Evolutionary conservation across 1,140 invertebrate species (phyloP).

Genomic region (Oscheius sp.): DNA sequence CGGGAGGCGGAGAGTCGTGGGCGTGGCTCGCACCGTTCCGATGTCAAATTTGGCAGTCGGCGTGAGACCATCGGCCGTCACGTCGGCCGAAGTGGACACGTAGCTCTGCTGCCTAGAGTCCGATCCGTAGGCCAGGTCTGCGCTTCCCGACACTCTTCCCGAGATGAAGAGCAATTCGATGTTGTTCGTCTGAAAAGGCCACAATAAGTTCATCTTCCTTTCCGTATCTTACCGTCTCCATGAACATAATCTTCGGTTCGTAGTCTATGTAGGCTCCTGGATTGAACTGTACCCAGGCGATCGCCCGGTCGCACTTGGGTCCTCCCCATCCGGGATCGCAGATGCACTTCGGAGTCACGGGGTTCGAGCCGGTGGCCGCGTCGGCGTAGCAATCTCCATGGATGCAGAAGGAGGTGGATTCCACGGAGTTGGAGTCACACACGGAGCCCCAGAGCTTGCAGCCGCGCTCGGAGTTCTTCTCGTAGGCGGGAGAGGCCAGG

Average conservation of each 20-base stretch:
- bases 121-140: conserved; percentile 17
- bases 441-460: conserved; percentile 48
- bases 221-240: background rate
- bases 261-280: conserved; percentile 44
- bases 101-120: conserved; percentile 22
- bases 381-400: conserved; percentile 58
- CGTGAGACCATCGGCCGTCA: conserved; percentile 12
- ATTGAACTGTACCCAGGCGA: conserved; percentile 54
- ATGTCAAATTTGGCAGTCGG: conserved; percentile 44
- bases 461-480: conserved; percentile 44
- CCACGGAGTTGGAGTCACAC: conserved; percentile 43
- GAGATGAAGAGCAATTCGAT: conserved; percentile 42
- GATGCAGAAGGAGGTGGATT: conserved; percentile 37
- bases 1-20: conserved; percentile 27
- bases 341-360: conserved; percentile 47
- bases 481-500: conserved; percentile 43
- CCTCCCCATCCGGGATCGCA: conserved; percentile 56
- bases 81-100: conserved; percentile 26
- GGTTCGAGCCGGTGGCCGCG: conserved; percentile 5
- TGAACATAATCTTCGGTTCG: background rate
- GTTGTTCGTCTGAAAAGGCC: conserved; percentile 16
- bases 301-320: conserved; percentile 45
- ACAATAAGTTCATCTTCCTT: background rate
- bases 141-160: conserved; percentile 31
- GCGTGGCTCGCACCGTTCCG: conserved; percentile 19